phyloP scores from a whole-genome alignment of 2,797 vertebrate genomes.

The Phylloscopus collybita region DNA sequence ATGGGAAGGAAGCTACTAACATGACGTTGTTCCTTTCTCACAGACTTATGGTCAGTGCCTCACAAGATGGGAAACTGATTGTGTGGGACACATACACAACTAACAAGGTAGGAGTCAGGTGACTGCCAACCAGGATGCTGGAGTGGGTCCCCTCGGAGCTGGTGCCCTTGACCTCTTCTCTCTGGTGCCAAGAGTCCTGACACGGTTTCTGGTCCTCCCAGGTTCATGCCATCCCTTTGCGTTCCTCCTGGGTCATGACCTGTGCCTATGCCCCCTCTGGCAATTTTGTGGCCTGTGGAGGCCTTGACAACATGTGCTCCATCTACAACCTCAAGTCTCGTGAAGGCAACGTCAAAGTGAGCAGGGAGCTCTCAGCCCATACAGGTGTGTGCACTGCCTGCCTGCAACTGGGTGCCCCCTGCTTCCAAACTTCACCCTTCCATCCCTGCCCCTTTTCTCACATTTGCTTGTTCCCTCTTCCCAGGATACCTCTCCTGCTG shows the following conservation, averaged over 20 bases:
- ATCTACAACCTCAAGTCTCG: conserved; percentile 97
- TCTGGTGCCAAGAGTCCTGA: not conserved
- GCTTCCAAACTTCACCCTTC: not conserved
- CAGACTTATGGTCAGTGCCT: conserved; percentile 95
- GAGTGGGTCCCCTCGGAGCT: not conserved
- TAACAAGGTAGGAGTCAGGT: conserved; percentile 86
- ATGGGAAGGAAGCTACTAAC: not conserved
- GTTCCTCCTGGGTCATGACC: conserved; percentile 99
- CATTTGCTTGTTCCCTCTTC: not conserved
- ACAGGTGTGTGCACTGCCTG: conserved; percentile 80
- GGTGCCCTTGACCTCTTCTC: not conserved
- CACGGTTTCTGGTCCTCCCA: conserved; percentile 21
- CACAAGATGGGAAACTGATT: conserved; percentile 97
- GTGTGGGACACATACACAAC: conserved; percentile 97
- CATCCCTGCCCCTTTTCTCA: not conserved
- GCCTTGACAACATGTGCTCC: conserved; percentile 98
- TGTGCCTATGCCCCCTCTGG: conserved; percentile 96
- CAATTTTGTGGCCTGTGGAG: conserved; percentile 96
- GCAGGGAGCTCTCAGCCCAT: conserved; percentile 93
- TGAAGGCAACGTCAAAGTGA: conserved; percentile 95
- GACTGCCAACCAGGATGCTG: rapidly evolving
- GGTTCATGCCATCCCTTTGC: conserved; percentile 96
- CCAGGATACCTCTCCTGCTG: conserved; percentile 97
- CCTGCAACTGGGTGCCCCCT: not conserved
- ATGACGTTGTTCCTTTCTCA: not conserved